These are phyloP conservation scores for Mastacembelus armatus DNA, from an alignment of 2,797 vertebrate species.

Conservation along the genomic window DNA sequence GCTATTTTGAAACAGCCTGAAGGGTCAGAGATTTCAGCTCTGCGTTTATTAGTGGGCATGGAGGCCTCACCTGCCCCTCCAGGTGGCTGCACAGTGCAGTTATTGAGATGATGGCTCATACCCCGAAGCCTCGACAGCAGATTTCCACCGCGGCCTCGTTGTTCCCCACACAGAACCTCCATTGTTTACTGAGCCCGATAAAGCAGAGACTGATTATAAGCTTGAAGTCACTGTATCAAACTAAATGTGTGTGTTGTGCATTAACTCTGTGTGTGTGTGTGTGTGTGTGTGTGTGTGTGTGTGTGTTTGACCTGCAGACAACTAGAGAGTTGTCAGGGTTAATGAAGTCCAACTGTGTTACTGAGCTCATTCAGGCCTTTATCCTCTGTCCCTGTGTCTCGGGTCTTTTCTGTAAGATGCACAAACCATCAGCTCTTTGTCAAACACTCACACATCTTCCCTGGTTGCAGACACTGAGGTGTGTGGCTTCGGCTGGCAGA, in stretches of 20 bases:
- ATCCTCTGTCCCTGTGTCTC: constrained; percentile 11
- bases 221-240: constrained; percentile 27
- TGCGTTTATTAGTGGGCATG: constrained; percentile 6
- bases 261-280: constrained; percentile 20
- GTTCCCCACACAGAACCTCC: constrained; percentile 46
- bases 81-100: constrained; percentile 39
- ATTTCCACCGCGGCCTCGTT: constrained; percentile 49
- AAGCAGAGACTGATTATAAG: constrained; percentile 43
- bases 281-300: constrained; percentile 16
- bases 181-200: constrained; percentile 53
- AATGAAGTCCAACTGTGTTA: constrained; percentile 66
- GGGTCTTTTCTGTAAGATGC: too few relatives aligned
- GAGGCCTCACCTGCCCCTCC: constrained; percentile 60
- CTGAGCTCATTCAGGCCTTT: constrained; percentile 50
- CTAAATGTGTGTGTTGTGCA: constrained; percentile 18
- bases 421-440: too few relatives aligned
- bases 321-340: constrained; percentile 54
- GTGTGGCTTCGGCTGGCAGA: constrained; percentile 94
- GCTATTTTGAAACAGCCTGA: constrained; percentile 4
- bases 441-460: background rate
- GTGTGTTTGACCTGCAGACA: constrained; percentile 39
- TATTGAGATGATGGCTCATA: constrained; percentile 23
- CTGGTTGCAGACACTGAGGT: constrained; percentile 87
- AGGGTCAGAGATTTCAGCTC: constrained; percentile 8
- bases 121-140: constrained; percentile 22